A percentile compares a stretch with the other conserved stretches of the same genome.
Evolutionary conservation across 1,140 invertebrate genomes (phyloP).

Genomic region (Drosophila kanapiae): DNA sequence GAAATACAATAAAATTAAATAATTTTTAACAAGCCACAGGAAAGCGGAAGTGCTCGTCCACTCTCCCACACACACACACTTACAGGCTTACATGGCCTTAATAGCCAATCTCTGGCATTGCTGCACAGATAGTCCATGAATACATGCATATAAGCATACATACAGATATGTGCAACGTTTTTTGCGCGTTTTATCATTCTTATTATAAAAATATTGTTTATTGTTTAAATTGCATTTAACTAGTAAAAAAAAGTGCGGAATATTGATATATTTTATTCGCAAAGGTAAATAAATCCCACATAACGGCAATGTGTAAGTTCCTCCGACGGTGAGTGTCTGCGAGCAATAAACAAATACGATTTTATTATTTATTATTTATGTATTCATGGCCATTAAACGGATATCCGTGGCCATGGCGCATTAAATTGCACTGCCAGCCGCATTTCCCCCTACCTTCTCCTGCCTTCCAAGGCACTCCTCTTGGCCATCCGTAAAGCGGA

Average conservation of each 20-base stretch:
- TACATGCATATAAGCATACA: neutral
- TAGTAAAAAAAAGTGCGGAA: constrained; percentile 25
- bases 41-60: constrained; percentile 66
- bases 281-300: constrained; percentile 78
- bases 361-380: constrained; percentile 83
- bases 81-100: constrained; percentile 41
- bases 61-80: constrained; percentile 15
- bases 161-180: constrained; percentile 9
- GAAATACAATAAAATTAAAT: constrained; percentile 79
- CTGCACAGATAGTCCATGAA: constrained; percentile 49
- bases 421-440: constrained; percentile 68
- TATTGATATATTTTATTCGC: constrained; percentile 74
- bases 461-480: constrained; percentile 21
- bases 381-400: constrained; percentile 83
- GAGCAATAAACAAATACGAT: constrained; percentile 81
- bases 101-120: constrained; percentile 67
- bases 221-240: constrained; percentile 82
- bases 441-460: constrained; percentile 9
- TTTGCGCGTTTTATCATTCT: constrained; percentile 69
- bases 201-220: constrained; percentile 76
- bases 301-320: constrained; percentile 64
- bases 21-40: constrained; percentile 80
- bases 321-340: constrained; percentile 24
- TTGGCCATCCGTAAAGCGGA: constrained; percentile 26
- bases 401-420: constrained; percentile 79